phyloP scores from a whole-genome alignment of 2,797 vertebrate genomes.

The Alfaro cultratus region DNA sequence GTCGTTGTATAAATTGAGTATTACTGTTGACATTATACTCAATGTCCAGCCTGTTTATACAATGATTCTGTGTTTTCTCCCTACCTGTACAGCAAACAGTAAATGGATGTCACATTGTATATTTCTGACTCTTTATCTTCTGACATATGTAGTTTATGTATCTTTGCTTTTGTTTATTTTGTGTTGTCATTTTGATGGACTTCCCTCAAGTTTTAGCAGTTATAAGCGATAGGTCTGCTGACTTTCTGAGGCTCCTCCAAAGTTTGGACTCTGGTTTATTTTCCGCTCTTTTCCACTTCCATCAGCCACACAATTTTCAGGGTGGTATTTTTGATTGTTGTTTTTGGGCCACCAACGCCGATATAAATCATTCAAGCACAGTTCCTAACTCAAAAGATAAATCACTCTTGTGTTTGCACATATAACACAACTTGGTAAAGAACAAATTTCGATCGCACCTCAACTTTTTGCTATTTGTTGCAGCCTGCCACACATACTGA shows the following conservation, averaged over 20 bases:
- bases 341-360: background rate
- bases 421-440: background rate
- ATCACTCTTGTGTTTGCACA: background rate
- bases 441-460: background rate
- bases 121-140: background rate
- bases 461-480: background rate
- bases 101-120: background rate
- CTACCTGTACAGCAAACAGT: background rate
- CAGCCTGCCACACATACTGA: background rate
- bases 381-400: background rate
- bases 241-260: background rate
- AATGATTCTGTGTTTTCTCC: background rate
- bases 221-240: background rate
- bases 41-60: background rate
- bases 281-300: background rate
- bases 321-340: background rate
- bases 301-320: background rate
- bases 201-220: background rate
- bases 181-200: slow-evolving; percentile 1
- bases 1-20: too few species aligned
- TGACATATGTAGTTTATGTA: background rate
- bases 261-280: background rate
- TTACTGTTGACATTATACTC: too few species aligned
- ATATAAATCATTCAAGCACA: slow-evolving; percentile 5
- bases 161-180: background rate